These are phyloP conservation scores for Eubasilissa regina DNA, from an alignment of 1,140 invertebrate species.

Conservation along the genomic window DNA sequence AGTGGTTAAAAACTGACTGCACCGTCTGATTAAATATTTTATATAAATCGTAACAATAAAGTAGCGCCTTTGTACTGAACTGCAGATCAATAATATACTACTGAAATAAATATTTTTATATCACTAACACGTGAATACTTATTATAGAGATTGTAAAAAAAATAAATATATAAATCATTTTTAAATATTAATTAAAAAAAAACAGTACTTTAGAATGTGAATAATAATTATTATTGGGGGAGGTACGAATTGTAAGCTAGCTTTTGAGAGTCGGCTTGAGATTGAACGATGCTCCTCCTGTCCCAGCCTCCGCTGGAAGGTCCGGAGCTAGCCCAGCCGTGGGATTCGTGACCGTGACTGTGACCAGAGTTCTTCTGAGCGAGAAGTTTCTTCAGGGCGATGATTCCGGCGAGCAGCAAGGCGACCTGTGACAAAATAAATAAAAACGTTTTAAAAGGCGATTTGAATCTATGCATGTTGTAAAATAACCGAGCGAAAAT, in stretches of 20 bases:
- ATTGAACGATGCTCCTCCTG: slow-evolving; percentile 66
- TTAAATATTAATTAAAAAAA: background rate
- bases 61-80: too few relatives aligned
- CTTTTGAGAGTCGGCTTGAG: slow-evolving; percentile 76
- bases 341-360: slow-evolving; percentile 66
- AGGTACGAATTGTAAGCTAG: slow-evolving; percentile 79
- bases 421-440: slow-evolving; percentile 72
- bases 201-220: background rate
- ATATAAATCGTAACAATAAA: too few relatives aligned
- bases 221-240: slow-evolving; percentile 43
- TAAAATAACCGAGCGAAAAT: background rate
- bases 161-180: background rate
- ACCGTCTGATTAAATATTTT: too few relatives aligned
- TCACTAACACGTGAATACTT: background rate
- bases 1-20: too few relatives aligned
- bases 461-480: too few relatives aligned
- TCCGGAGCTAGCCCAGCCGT: slow-evolving; percentile 73
- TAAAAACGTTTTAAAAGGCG: background rate
- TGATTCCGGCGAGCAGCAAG: slow-evolving; percentile 82
- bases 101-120: too few relatives aligned
- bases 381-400: slow-evolving; percentile 85
- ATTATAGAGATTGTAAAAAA: background rate
- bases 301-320: slow-evolving; percentile 75
- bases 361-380: slow-evolving; percentile 74
- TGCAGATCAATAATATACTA: too few relatives aligned